Base-by-base conservation (phyloP, 2,113 vertebrate species). In the Xiphias gladius region DNA sequence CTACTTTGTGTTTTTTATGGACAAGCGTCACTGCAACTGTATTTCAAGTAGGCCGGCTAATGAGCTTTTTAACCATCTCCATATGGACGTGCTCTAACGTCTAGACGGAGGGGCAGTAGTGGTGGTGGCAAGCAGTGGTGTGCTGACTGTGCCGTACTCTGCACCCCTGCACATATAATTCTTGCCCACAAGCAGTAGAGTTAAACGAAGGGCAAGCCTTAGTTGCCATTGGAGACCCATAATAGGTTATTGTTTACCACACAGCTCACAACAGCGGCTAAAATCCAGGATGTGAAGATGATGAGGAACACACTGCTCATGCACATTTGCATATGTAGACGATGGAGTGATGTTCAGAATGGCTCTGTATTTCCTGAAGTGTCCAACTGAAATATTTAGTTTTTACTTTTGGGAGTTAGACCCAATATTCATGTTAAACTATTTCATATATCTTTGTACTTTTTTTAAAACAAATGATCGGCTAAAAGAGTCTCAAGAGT, bases 41-140 rank as follows among this genome's bases (percentile, higher is more conserved):
- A 93, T 94, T 95, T 94, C 89, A 94, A 94, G 91, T 91, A 92
- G 90, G 91, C 91, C 80, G 79, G 84, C 94, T 95, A 95, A 95
- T 94, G 95, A 95, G 94, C 91, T 90, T 89, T 93, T 92, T 95
- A 95, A 95, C 92, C 90, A 94, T 91, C 89, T 95, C 94, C 95
- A 95, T 94, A 94, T 94, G 95, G 89, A 93, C 58, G 35, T 83
- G 84, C 81, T 91, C 90, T 86, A 87, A 80, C 85, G 90, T 93
- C 94, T 94, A 94, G 94, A 94, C 92, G 91, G 86, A 89, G 88
- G 90, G 89, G 90, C 92, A 91, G 92, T 94, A 83, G 85, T 62
- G 86, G 85, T 62, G 86, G 91, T 92, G 89, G 92, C 82, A 84
- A 87, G 89, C 71, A 14, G 86, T 79, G 87, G 88, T 92, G 90